Percentiles rank a stretch among this genome's conserved stretches.
Conservation (phyloP, 2,888 invertebrate genomes). For the Zeuzera pyrina region DNA sequence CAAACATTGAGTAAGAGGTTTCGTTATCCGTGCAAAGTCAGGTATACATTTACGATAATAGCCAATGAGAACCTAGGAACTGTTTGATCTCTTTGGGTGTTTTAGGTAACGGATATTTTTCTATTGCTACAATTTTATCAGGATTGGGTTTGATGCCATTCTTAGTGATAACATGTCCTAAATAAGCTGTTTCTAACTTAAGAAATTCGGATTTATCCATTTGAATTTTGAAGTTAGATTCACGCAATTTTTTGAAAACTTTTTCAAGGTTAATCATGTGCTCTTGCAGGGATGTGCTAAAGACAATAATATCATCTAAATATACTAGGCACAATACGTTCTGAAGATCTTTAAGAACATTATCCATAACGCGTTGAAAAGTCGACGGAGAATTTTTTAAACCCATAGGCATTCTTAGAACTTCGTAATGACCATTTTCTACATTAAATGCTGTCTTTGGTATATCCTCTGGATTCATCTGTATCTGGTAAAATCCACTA, state of each 20-base stretch:
- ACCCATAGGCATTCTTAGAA: slow-evolving; percentile 17
- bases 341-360: slow-evolving; percentile 20
- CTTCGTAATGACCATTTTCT: slow-evolving; percentile 16
- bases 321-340: slow-evolving; percentile 19
- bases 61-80: slow-evolving; percentile 22
- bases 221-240: no score
- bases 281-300: slow-evolving; percentile 19
- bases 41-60: no score
- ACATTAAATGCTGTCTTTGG: no score
- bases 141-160: slow-evolving; percentile 23
- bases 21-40: no score
- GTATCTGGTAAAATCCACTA: slow-evolving; percentile 15
- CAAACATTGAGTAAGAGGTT: no score
- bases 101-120: slow-evolving; percentile 20
- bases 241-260: no score
- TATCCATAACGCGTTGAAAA: slow-evolving; percentile 19
- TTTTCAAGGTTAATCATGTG: no score
- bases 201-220: no score
- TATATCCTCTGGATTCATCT: slow-evolving; percentile 14
- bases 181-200: no score
- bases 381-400: slow-evolving; percentile 11
- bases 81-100: slow-evolving; percentile 19
- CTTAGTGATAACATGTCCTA: no score
- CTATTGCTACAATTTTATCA: slow-evolving; percentile 19
- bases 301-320: slow-evolving; percentile 27